Base-by-base conservation (phyloP, 2,113 vertebrate species). In the Tonatia bakeri region DNA sequence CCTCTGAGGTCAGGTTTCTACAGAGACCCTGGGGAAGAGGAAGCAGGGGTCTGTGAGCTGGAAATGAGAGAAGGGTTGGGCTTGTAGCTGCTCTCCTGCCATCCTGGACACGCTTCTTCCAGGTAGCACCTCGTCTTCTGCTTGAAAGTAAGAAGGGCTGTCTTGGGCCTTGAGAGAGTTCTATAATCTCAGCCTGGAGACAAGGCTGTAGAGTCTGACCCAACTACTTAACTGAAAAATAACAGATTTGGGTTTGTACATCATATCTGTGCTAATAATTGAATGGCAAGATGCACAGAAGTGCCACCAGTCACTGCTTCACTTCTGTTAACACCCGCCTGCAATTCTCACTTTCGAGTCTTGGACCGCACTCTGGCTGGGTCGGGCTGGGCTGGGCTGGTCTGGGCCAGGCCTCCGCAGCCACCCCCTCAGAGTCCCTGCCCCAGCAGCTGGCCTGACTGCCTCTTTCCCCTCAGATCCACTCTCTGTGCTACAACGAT, bases 401-500 rank as follows among this genome's bases (percentile, higher is more conserved):
- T 9, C 6, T n/a, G 40, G 38, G 45, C 40, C 24, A 73, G 47
- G 59, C 40, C 45, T 47, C 17, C 12, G 0, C n/a, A 1, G 20
- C 12, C 6, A 59, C 26, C 33, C 16, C 73, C 15, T 43, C 9
- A 7, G 12, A 28, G 43, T n/a, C 64, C 13, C 26, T 5, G 7
- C 24, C 26, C 1, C 16, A 15, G 28, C 47, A 14, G 50, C 24
- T 10, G 2, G 54, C 43, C 94, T 97, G 54, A 96, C 28, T 0
- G 0, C 13, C 50, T 28, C 36, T 85, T 75, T 22, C 45, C 81
- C 56, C n/a, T 36, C 98, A 99, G 99, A 98, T 98, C 61, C 98
- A 97, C 90, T 98, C 99, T 0, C 96, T 99, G 2, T 99, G 99
- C 97, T 98, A 99, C 97, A 99, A 98, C 16, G 98, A 99, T 98